Conservation (phyloP, 2,888 invertebrate genomes). For the Eupithecia abbreviata region DNA sequence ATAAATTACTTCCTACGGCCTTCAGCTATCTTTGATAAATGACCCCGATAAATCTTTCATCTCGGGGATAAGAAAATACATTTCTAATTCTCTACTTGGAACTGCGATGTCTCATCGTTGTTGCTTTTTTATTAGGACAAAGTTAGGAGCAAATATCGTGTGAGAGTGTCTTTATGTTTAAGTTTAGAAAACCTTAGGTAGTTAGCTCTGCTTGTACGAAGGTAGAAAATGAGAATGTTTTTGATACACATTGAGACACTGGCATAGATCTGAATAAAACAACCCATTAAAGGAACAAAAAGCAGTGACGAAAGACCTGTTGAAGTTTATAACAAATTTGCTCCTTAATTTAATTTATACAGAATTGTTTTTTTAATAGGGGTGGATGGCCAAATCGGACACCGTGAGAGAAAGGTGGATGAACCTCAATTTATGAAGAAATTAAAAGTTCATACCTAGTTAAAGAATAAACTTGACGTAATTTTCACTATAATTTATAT, state of each 20-base stretch:
- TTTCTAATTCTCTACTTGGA: constrained; percentile 2
- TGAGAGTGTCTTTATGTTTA: neutral
- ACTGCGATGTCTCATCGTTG: neutral
- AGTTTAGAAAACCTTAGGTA: neutral
- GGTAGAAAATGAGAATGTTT: neutral
- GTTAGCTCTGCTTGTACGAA: neutral
- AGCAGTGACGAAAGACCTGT: neutral
- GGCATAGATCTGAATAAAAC: neutral
- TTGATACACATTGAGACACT: neutral
- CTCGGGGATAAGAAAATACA: constrained; percentile 41
- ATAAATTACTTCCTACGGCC: constrained; percentile 50
- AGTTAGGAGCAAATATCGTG: neutral
- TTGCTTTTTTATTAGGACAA: neutral
- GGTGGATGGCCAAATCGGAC: too few species aligned
- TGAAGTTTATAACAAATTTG: neutral
- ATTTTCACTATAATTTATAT: too few species aligned
- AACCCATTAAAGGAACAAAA: neutral
- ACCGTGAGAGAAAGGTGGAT: too few species aligned
- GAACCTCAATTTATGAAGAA: too few species aligned
- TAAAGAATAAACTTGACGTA: too few species aligned
- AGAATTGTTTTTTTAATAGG: too few species aligned
- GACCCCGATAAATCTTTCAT: constrained; percentile 74
- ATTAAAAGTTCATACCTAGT: too few species aligned
- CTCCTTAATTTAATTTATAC: too few species aligned
- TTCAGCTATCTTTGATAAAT: constrained; percentile 57